Conservation (phyloP, 2,797 vertebrate genomes). For the Neomorphus geoffroyi region DNA sequence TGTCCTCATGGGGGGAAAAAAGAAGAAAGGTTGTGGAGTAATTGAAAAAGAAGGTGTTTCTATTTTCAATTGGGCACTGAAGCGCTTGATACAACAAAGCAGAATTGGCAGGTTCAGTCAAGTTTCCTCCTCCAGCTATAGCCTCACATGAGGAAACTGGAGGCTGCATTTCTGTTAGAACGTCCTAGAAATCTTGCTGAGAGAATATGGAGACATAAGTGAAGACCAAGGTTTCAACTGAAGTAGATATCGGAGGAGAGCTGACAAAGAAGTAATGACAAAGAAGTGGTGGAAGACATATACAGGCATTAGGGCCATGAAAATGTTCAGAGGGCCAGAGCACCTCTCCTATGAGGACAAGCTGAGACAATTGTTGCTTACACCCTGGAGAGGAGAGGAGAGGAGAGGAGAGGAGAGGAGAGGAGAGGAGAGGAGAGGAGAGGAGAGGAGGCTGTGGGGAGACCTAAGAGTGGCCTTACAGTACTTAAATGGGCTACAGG, state of each 20-base stretch:
- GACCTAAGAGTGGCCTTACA: no score
- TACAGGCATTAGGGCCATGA: no score
- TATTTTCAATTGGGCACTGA: neutral
- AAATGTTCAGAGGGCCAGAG: no score
- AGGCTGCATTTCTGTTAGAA: neutral
- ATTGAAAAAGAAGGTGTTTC: neutral
- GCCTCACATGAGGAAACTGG: neutral
- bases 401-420: no score
- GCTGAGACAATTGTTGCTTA: no score
- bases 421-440: no score
- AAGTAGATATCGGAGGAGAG: neutral
- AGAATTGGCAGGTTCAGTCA: neutral
- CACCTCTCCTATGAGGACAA: no score
- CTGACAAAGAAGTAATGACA: neutral
- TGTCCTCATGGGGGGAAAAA: neutral
- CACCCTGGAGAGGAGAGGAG: no score
- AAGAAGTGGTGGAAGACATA: neutral
- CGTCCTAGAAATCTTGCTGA: neutral
- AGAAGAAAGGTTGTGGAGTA: neutral
- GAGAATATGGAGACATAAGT: neutral
- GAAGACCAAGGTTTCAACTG: neutral
- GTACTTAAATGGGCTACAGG: no score
- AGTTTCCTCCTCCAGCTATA: neutral
- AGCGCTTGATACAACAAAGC: neutral
- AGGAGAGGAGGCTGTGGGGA: no score